Evolutionary conservation across 64 coral and sea anemone species (phyloP), one percentile per base, ranked within the genome.

Genomic region (Acropora tenuis): DNA sequence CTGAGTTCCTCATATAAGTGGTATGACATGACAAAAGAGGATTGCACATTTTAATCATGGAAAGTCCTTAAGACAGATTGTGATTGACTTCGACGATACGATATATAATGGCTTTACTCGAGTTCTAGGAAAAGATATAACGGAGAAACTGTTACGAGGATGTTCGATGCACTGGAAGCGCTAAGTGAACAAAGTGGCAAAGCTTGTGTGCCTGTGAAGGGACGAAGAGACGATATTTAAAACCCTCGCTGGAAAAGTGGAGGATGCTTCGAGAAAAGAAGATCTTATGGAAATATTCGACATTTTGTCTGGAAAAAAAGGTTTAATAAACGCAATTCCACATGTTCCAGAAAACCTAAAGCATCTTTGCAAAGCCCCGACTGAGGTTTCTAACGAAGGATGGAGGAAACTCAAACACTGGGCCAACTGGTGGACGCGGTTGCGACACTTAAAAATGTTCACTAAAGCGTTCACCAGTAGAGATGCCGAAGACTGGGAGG

Each of bases 161-260:
- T 87, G 90, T 79, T 78, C 73, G 19, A 83, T 92, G 11, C 83
- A 92, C 58, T 92, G 90, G 75, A 92, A 65, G 61, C 17, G 90
- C 20, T 92, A 73, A 60, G 57, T 78, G 41, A 74, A 92, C 73
- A 92, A 76, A 52, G 90, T 79, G 6, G 81, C 73, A 50, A 92
- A 92, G 59, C 75, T 92, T 66, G 90, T 92, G 19, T 68, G 72
- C 0, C 73, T 78, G 16, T 73, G 74, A 69, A 79, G 69, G 76
- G 82, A 88, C 6, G 83, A 93, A 80, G 83, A 50, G 1, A 79
- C 61, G n/a, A 57, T 93, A 87, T 93, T 93, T 55, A 87, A 87
- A 41, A 47, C 72, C 13, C 91, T 93, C 20, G 91, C 69, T 48
- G 41, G 66, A 73, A 71, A 50, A 17, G 87, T 88, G 20, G 52